Evolutionary conservation across 92 coral and sea anemone genomes (phyloP), one percentile per base, ranked within the genome.

Genomic region (Anthopleura xanthogrammica): DNA sequence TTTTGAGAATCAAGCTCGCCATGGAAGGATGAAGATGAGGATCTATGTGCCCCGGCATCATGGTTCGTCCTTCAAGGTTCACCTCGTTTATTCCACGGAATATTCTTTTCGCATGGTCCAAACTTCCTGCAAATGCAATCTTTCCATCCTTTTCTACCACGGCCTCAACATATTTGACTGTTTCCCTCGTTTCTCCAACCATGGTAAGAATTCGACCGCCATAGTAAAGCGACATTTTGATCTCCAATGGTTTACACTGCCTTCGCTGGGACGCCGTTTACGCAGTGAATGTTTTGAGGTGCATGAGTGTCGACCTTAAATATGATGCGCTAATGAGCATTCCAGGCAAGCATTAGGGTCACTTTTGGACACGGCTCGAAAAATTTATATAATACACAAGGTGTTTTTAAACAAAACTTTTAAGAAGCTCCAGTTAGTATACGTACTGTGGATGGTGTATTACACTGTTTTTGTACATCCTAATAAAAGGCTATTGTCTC

Each of bases 41-140:
- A 80, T 88, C 91, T 40, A 88, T 88, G 60, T 83, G 87, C 8
- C 91, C 91, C 0, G 91, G 91, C 91, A 88, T 88, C 91, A 88
- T 79, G 77, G 71, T 55, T 75, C 22, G 57, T 48, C 88, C 88
- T 20, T 70, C 43, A 5, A 88, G 88, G 80, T 88, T 75, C 10
- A 72, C 20, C 24, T 57, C 57, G 23, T 14, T 52, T 12, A 83
- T 80, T 36, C 40, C 76, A 52, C 82, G 86, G 9, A 60, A 86
- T 56, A 55, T 52, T 16, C 20, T 41, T 54, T 56, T 55, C 23
- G 89, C 89, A 12, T 77, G 46, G 11, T 29, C 58, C 1, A 86
- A 78, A 60, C 71, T 41, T 41, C 89, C 89, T 64, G 77, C 78
- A 36, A 81, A 86, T 65, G 83, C 72, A 8, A 86, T 86, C 80